Percentiles rank a stretch among this genome's conserved stretches.
These are phyloP conservation scores for Charanyca ferruginea DNA, from an alignment of 2,888 invertebrate genomes.

Conservation along the genomic window DNA sequence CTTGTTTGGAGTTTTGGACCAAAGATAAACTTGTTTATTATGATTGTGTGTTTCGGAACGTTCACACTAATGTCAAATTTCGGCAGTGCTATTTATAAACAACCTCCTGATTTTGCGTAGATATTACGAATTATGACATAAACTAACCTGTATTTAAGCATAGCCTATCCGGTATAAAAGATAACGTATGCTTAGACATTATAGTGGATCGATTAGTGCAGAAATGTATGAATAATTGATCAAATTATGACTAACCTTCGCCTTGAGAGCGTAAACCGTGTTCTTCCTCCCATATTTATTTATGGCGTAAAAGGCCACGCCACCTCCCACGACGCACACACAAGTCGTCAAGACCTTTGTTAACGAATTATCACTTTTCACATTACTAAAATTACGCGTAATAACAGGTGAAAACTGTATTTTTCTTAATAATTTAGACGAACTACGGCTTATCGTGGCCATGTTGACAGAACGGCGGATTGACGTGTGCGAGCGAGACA, in stretches of 20 bases:
- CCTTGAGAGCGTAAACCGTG: slow-evolving; percentile 87
- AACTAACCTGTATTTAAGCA: slow-evolving; percentile 39
- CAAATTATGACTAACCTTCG: slow-evolving; percentile 81
- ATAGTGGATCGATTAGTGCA: slow-evolving; percentile 23
- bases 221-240: slow-evolving; percentile 42
- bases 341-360: slow-evolving; percentile 81
- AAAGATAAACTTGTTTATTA: slow-evolving; percentile 27
- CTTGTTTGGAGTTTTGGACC: background rate
- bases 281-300: slow-evolving; percentile 79
- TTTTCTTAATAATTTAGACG: slow-evolving; percentile 85
- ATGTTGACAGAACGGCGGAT: slow-evolving; percentile 88
- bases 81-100: slow-evolving; percentile 79
- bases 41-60: slow-evolving; percentile 63
- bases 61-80: slow-evolving; percentile 71
- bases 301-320: slow-evolving; percentile 81
- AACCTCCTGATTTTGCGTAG: slow-evolving; percentile 69
- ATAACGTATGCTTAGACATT: background rate
- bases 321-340: slow-evolving; percentile 85
- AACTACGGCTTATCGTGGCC: slow-evolving; percentile 87
- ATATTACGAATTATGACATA: slow-evolving; percentile 69
- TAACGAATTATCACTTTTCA: slow-evolving; percentile 76
- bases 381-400: slow-evolving; percentile 79
- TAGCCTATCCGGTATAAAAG: background rate
- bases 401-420: slow-evolving; percentile 78
- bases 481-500: slow-evolving; percentile 77